Evolutionary conservation across 2,797 vertebrate genomes (phyloP), one percentile per base, ranked within the genome.

Genomic region (Alauda arvensis): DNA sequence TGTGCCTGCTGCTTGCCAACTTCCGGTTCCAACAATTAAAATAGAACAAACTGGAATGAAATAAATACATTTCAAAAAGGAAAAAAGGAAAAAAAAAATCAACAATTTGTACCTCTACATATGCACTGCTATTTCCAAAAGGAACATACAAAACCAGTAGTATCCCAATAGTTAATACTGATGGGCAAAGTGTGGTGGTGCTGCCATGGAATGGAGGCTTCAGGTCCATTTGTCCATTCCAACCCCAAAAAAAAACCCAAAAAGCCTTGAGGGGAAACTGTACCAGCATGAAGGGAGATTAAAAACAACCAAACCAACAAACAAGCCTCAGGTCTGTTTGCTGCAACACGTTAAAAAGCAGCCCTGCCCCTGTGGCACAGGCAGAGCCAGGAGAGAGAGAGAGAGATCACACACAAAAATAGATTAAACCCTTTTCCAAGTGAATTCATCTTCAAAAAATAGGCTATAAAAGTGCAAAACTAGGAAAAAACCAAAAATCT

Each of bases 401-500:
- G 94, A 85, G 92, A 92, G 87, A 91, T 94, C 87, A 92, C 92
- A 62, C 93, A 91, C 91, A 96, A 95, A 94, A 96, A 94, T 92
- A 95, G 94, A 94, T 96, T 94, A 95, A 96, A 96, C 96, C 95
- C 97, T 95, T 96, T 96, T 95, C 94, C 93, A 96, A 95, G 96
- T 96, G 95, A 95, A 96, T 96, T 97, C 69, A 77, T 96, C 95
- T 96, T 97, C 96, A 96, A 97, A 97, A 97, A 97, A 96, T 96
- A 96, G 96, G 91, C 95, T 96, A 96, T 97, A 96, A 98, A 98
- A 98, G 97, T 98, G 97, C 97, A 98, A 97, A 96, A 97, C 96
- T 97, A 95, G 92, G 96, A 93, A 94, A 96, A 95, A 40, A 37
- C 40, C 93, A 96, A 96, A 94, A 96, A 94, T 97, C 96, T 95